phyloP scores from a whole-genome alignment of 2,113 vertebrate genomes.

The Acrocephalus arundinaceus region DNA sequence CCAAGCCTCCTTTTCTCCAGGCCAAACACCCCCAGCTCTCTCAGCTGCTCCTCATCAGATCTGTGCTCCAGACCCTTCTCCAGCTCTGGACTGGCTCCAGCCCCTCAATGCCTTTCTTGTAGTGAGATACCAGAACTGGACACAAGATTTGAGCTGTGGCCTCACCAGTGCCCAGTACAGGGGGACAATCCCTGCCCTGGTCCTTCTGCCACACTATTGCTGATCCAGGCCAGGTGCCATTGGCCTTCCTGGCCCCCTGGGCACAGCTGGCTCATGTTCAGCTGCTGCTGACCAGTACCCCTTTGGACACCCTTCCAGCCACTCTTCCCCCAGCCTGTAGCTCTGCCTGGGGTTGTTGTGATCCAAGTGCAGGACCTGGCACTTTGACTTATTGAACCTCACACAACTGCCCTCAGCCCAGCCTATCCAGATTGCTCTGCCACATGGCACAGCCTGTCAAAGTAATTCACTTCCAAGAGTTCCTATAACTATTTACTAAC shows the following conservation, averaged over 20 bases:
- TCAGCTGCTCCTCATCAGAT: not conserved
- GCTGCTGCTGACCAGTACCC: accelerated
- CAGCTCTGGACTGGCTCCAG: not conserved
- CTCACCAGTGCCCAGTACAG: accelerated
- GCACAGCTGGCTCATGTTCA: not conserved
- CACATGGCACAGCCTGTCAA: not conserved
- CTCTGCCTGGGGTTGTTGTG: too few species aligned
- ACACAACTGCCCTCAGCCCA: not conserved
- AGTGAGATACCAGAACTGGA: not conserved
- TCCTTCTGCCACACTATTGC: not conserved
- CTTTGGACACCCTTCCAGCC: not conserved
- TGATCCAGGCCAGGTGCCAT: not conserved
- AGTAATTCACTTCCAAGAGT: not conserved
- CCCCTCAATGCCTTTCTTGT: not conserved
- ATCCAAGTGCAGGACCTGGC: not conserved
- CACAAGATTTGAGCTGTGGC: not conserved
- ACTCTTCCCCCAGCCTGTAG: not conserved
- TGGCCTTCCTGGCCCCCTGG: not conserved
- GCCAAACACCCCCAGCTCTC: not conserved
- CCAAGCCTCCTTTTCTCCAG: not conserved
- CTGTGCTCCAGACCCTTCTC: not conserved
- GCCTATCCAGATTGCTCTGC: not conserved
- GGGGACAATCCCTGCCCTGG: not conserved
- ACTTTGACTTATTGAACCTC: not conserved
- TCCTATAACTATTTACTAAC: not conserved